These are phyloP conservation scores for Pycnonotus jocosus DNA, from an alignment of 2,113 vertebrate genomes.

Conservation along the genomic window DNA sequence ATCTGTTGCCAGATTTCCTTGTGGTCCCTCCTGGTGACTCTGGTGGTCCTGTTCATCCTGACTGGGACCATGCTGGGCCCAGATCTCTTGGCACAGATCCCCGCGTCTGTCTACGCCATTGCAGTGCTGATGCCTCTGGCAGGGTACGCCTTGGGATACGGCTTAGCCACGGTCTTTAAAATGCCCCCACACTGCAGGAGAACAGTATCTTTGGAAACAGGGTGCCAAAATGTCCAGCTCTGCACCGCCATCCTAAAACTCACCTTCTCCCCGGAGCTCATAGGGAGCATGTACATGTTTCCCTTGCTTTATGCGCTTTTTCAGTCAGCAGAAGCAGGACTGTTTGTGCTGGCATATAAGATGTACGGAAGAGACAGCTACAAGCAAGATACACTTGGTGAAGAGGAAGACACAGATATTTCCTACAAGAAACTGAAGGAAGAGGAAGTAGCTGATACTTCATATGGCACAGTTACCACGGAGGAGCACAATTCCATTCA, in stretches of 20 bases:
- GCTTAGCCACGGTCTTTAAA: constrained; percentile 83
- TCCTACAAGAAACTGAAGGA: constrained; percentile 90
- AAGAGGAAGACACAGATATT: constrained; percentile 84
- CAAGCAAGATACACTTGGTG: constrained; percentile 76
- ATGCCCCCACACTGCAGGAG: constrained; percentile 87
- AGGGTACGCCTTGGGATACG: constrained; percentile 88
- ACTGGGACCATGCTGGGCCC: constrained; percentile 94
- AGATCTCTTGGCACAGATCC: constrained; percentile 86
- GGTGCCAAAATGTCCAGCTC: constrained; percentile 97
- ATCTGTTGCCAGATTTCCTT: constrained; percentile 83
- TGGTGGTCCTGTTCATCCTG: constrained; percentile 92
- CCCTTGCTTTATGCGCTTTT: constrained; percentile 95
- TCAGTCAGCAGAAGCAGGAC: constrained; percentile 89
- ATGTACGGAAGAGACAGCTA: constrained; percentile 82
- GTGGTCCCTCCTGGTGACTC: constrained; percentile 90
- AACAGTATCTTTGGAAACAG: constrained; percentile 91
- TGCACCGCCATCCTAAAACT: constrained; percentile 96
- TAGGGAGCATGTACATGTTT: constrained; percentile 96
- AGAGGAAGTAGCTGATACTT: constrained; percentile 83
- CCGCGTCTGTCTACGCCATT: constrained; percentile 85
- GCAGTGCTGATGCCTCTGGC: constrained; percentile 91
- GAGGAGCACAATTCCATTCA: constrained; percentile 74
- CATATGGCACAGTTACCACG: constrained; percentile 83
- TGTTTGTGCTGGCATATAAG: constrained; percentile 90
- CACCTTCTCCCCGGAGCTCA: constrained; percentile 88